Base-by-base conservation (phyloP, 2,888 invertebrate genomes). In the Stratiomys singularior region DNA sequence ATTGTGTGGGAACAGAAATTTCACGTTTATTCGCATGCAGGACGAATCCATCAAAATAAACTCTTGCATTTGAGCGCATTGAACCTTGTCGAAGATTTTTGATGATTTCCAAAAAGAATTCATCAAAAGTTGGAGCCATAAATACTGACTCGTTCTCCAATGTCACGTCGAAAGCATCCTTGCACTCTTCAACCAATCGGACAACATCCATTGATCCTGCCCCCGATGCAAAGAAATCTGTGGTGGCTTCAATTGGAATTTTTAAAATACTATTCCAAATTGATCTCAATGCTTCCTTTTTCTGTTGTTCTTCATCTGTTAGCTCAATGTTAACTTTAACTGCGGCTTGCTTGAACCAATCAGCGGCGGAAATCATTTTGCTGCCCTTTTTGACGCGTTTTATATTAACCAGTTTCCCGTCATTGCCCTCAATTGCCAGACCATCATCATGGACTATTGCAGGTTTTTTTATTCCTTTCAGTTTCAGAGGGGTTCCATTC, bases 181-280 rank as follows among this genome's bases (percentile, higher is more conserved):
- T 96, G 0, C 97, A 91, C 88, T 98, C 98, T 87, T 98, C 98
- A 0, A 98, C 93, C 72, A 98, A 79, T 13, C 87, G 85, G 0
- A 98, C 97, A 1, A 98, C 97, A 86, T 99, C 98, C 96, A 99
- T 98, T 7, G 98, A 98, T 0, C 96, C 96, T n/a, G 96, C 98
- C 13, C 98, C 98, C n/a, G 92, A 91, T 0, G 91, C 91, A 87
- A 99, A 98, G 88, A 99, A 98, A 84, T 98, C 97, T 0, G 96
- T 96, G 1, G 92, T 91, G 9, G 92, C 90, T 11, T 93, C 92
- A 5, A 94, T 90, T 1, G 93, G 92, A 0, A 91, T 88, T 82
- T 93, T 93, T 0, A 98, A 89, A 82, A 98, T 98, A 0, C 93
- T 92, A 80, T 91, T 90, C 98, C 98, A 98, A 74, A 97, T 92